Percentiles rank a stretch among this genome's conserved stretches.
phyloP scores from a whole-genome alignment of 2,113 vertebrate species.

The Sapayoa aenigma region DNA sequence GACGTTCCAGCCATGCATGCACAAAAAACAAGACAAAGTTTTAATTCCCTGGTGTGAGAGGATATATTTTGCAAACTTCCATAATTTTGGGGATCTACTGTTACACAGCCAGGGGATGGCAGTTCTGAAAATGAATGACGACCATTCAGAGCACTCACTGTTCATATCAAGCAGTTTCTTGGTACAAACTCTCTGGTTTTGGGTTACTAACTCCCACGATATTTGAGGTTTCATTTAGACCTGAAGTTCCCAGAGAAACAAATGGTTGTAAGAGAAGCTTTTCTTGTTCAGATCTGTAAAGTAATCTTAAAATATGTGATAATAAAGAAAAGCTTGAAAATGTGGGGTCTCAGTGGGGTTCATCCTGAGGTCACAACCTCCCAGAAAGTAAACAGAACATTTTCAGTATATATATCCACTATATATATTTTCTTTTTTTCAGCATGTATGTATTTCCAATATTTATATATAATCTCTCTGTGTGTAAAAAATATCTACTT shows the following conservation, averaged over 20 bases:
- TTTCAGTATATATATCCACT: background rate
- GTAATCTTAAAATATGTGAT: background rate
- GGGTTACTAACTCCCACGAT: conserved; percentile 3
- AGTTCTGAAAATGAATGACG: background rate
- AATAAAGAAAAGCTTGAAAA: conserved; percentile 27
- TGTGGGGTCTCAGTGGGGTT: background rate
- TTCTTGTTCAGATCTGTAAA: background rate
- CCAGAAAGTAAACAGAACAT: conserved; percentile 19
- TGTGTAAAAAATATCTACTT: background rate
- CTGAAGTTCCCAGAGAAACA: conserved; percentile 35
- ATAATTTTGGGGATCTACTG: background rate
- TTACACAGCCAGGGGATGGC: background rate
- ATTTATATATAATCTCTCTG: background rate
- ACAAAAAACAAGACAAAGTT: background rate
- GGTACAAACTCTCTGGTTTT: background rate
- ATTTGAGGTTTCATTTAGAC: conserved; percentile 27
- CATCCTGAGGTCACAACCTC: background rate
- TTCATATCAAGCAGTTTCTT: background rate
- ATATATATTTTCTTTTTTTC: background rate
- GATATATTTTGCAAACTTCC: background rate
- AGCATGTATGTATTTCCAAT: background rate
- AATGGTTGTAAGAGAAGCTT: conserved; percentile 8
- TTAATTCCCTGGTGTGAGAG: background rate
- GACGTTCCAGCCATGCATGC: background rate
- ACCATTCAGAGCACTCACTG: background rate